Evolutionary conservation across 2,888 invertebrate species (phyloP).

Genomic region (Falcaria lacertinaria): DNA sequence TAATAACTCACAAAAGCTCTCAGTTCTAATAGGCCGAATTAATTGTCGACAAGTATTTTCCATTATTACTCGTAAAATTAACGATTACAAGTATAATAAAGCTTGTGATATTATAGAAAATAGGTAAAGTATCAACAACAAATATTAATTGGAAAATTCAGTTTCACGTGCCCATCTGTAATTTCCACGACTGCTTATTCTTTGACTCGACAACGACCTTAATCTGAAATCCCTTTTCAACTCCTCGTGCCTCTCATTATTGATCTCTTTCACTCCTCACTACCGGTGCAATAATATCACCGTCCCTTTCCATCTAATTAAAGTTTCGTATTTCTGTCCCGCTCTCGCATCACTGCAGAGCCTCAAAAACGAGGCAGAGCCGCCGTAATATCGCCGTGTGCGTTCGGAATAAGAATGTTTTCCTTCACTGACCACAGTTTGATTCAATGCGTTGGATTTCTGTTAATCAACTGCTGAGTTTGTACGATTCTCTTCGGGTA

Average conservation of each 20-base stretch:
- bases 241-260: slow-evolving; percentile 79
- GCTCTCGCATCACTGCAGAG: slow-evolving; percentile 74
- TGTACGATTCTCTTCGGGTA: slow-evolving; percentile 12
- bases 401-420: slow-evolving; percentile 64
- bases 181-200: slow-evolving; percentile 56
- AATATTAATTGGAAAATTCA: neutral
- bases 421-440: slow-evolving; percentile 54
- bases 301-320: slow-evolving; percentile 37
- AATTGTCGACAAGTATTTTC: no score
- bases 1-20: no score
- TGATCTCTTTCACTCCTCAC: slow-evolving; percentile 80
- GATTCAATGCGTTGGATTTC: slow-evolving; percentile 25
- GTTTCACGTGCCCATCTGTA: slow-evolving; percentile 29
- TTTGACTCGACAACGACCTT: slow-evolving; percentile 77
- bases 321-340: slow-evolving; percentile 38
- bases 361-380: slow-evolving; percentile 75
- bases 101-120: neutral
- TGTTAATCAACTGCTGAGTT: slow-evolving; percentile 29
- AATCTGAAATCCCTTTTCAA: slow-evolving; percentile 81
- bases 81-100: no score
- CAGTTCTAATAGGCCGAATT: no score
- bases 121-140: neutral
- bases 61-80: no score
- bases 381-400: slow-evolving; percentile 65
- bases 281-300: slow-evolving; percentile 75